phyloP scores from a whole-genome alignment of 2,888 invertebrate genomes.

The Tiliacea aurago region DNA sequence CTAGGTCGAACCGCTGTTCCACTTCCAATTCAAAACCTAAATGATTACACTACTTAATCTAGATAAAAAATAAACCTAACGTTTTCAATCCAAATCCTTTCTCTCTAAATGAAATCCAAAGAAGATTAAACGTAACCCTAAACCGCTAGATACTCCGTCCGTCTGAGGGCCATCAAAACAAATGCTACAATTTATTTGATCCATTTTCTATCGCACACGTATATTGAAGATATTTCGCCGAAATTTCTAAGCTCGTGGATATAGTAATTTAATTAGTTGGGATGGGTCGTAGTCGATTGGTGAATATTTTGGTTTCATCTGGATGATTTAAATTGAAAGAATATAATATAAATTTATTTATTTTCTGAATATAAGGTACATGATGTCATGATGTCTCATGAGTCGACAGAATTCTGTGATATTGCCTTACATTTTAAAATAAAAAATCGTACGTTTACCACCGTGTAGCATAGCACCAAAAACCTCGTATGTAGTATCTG shows the following conservation, averaged over 20 bases:
- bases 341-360: too few species aligned
- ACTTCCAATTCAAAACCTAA: slow-evolving; percentile 12
- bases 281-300: too few species aligned
- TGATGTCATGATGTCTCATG: too few species aligned
- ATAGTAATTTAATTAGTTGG: slow-evolving; percentile 49
- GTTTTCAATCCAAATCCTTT: slow-evolving; percentile 23
- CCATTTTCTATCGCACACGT: slow-evolving; percentile 63
- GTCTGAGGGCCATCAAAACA: slow-evolving; percentile 61
- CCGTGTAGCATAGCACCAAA: too few species aligned
- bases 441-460: too few species aligned
- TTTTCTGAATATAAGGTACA: too few species aligned
- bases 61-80: slow-evolving; percentile 28
- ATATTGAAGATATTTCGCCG: slow-evolving; percentile 46
- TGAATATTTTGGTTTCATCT: too few species aligned
- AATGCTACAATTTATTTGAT: slow-evolving; percentile 62
- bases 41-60: slow-evolving; percentile 30
- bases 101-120: slow-evolving; percentile 38
- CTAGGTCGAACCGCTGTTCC: background rate
- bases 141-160: slow-evolving; percentile 36
- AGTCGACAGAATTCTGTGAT: background rate
- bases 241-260: slow-evolving; percentile 37
- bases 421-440: too few species aligned
- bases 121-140: slow-evolving; percentile 42
- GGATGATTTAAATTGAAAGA: too few species aligned
- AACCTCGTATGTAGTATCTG: background rate